Base-by-base conservation (phyloP, 2,888 invertebrate species). In the Cyclophora albipunctata region DNA sequence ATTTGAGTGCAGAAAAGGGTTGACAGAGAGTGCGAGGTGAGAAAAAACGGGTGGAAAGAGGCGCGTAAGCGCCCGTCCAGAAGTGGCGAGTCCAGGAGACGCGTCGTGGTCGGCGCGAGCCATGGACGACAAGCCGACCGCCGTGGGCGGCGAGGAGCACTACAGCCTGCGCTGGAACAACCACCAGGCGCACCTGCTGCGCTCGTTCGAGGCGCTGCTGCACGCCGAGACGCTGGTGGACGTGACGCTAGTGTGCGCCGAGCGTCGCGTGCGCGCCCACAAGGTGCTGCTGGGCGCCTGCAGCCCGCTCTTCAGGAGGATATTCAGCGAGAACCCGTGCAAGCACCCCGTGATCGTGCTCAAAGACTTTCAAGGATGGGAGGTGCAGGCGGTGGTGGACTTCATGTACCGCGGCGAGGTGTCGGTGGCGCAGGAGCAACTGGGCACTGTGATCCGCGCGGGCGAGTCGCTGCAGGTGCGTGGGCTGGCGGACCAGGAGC, bases 361-460 rank as follows among this genome's bases (percentile, higher is more conserved):
- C 56, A 96, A 96, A 79, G 96, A 97, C 88, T 95, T 96, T 78
- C 92, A 92, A 69, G 95, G 94, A 62, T 95, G 95, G 92, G 96
- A 96, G 70, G 93, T 97, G 57, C 95, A 95, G 69, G 95, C 96
- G 40, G 94, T 97, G 55, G 94, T 97, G 56, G 95, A 96, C 84
- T 97, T 97, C 74, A 97, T 97, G 96, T 97, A 97, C 85, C 94
- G 95, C 63, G 97, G 97, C 42, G 96, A 97, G 86, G 96, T 97
- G 64, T 95, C 95, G 62, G 96, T 97, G 48, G 93, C 93, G 4
- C 95, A 96, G 69, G 95, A 96, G 72, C 94, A 96, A 58, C 89
- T 97, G 34, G 92, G 94, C 51, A 93, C 93, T 6, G 90, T 97
- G 63, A 95, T 97, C 69, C 93, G 95, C 67, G 96, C 96, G 3